Percentiles rank a stretch among this genome's conserved stretches.
Evolutionary conservation across 1,140 invertebrate genomes (phyloP).

Genomic region (Camponotus vicinus): DNA sequence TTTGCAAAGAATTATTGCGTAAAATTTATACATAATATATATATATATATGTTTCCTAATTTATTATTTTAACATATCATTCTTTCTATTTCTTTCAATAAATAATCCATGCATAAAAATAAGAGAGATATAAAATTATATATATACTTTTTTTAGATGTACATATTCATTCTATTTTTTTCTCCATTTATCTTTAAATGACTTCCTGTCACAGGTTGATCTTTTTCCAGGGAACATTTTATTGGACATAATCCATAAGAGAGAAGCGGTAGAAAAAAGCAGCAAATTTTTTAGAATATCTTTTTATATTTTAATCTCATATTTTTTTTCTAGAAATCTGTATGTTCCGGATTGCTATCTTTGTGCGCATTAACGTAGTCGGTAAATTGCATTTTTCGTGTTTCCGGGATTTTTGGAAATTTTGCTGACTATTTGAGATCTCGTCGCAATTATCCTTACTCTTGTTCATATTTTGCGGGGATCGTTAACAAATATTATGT

Average conservation of each 20-base stretch:
- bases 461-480: constrained; percentile 25
- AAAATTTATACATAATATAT: not conserved
- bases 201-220: not conserved
- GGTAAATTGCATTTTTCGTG: constrained; percentile 60
- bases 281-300: constrained; percentile 25
- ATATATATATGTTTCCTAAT: not conserved
- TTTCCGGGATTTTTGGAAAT: constrained; percentile 28
- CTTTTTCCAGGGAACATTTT: constrained; percentile 26
- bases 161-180: not conserved
- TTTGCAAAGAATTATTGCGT: not conserved
- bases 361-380: constrained; percentile 33
- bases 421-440: constrained; percentile 32
- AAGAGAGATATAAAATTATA: not conserved
- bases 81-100: not conserved
- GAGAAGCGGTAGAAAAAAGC: too few species aligned
- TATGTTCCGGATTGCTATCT: constrained; percentile 37
- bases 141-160: not conserved
- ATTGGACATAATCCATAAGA: constrained; percentile 7
- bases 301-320: constrained; percentile 42
- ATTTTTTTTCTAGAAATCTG: constrained; percentile 29
- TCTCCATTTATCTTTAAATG: not conserved
- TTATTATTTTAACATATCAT: constrained; percentile 13
- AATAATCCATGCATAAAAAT: not conserved
- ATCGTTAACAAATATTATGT: constrained; percentile 52
- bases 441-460: constrained; percentile 31